These are phyloP conservation scores for Hermaeophaga mercurialis DNA, from an alignment of 2,888 invertebrate genomes.

Conservation along the genomic window DNA sequence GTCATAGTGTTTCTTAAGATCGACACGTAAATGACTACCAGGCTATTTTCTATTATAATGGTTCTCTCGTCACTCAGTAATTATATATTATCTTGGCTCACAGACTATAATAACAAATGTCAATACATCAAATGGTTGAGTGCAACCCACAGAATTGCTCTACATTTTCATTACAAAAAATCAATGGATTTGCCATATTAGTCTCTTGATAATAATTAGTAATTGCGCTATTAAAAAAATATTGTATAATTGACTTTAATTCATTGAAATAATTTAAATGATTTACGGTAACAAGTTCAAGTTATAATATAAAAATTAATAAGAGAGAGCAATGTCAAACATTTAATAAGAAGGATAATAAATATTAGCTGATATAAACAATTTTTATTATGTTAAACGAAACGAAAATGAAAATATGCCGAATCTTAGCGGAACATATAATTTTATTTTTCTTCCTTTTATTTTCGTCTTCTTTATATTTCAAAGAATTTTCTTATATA, in stretches of 20 bases:
- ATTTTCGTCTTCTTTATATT: too few relatives aligned
- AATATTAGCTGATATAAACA: too few relatives aligned
- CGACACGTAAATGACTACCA: too few relatives aligned
- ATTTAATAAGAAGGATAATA: too few relatives aligned
- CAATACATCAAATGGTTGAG: neutral
- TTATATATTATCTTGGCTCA: neutral
- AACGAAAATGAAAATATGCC: too few relatives aligned
- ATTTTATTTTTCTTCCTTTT: too few relatives aligned
- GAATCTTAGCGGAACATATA: too few relatives aligned
- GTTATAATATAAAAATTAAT: neutral
- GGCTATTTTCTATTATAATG: too few relatives aligned
- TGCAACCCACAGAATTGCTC: neutral
- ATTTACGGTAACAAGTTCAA: slow-evolving; percentile 1
- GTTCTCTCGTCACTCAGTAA: too few relatives aligned
- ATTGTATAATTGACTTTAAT: slow-evolving; percentile 1
- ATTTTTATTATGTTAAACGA: too few relatives aligned
- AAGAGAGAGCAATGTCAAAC: neutral
- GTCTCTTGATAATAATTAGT: slow-evolving; percentile 1
- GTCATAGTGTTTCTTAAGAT: too few relatives aligned
- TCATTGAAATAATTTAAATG: slow-evolving; percentile 1
- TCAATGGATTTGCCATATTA: slow-evolving; percentile 8
- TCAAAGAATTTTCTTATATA: too few relatives aligned
- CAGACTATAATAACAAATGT: neutral
- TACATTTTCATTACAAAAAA: neutral
- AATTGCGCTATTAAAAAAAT: neutral